phyloP scores from a whole-genome alignment of 2,888 invertebrate species.

The Suillia variegata region DNA sequence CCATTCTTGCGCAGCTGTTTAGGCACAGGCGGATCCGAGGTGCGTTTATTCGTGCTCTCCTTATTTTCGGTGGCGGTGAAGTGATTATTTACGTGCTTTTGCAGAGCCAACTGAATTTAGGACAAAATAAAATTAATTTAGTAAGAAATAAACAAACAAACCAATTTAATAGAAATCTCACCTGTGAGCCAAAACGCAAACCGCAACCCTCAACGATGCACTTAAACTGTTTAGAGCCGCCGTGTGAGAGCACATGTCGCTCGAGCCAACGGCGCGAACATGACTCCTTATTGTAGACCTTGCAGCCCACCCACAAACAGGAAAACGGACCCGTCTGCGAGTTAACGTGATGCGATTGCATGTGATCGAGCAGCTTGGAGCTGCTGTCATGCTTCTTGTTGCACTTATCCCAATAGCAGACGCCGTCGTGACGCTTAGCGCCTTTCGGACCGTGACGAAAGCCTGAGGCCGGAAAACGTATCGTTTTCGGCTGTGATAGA shows the following conservation, averaged over 20 bases:
- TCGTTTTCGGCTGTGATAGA: slow-evolving; percentile 79
- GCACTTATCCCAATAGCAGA: slow-evolving; percentile 85
- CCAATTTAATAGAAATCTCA: slow-evolving; percentile 57
- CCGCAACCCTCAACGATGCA: slow-evolving; percentile 96
- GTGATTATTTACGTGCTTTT: slow-evolving; percentile 92
- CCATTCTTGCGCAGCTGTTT: slow-evolving; percentile 86
- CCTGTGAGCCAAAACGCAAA: slow-evolving; percentile 84
- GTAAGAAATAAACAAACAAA: not conserved
- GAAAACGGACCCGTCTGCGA: slow-evolving; percentile 85
- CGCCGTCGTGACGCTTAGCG: slow-evolving; percentile 62
- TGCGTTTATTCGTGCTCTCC: slow-evolving; percentile 69
- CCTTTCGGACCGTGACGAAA: slow-evolving; percentile 58
- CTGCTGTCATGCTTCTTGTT: slow-evolving; percentile 77
- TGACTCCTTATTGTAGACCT: slow-evolving; percentile 90
- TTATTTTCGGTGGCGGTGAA: slow-evolving; percentile 69
- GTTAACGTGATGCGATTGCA: slow-evolving; percentile 86
- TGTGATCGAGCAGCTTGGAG: slow-evolving; percentile 82
- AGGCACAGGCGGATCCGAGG: slow-evolving; percentile 74
- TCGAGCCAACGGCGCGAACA: slow-evolving; percentile 93
- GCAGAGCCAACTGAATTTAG: slow-evolving; percentile 67
- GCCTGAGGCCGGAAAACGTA: slow-evolving; percentile 71
- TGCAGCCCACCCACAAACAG: slow-evolving; percentile 93
- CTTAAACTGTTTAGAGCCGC: slow-evolving; percentile 91
- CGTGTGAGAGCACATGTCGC: slow-evolving; percentile 88
- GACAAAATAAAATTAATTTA: not conserved